Percentiles rank a stretch among this genome's conserved stretches.
phyloP scores from a whole-genome alignment of 2,888 invertebrate species.

The Pherbina coryleti region DNA sequence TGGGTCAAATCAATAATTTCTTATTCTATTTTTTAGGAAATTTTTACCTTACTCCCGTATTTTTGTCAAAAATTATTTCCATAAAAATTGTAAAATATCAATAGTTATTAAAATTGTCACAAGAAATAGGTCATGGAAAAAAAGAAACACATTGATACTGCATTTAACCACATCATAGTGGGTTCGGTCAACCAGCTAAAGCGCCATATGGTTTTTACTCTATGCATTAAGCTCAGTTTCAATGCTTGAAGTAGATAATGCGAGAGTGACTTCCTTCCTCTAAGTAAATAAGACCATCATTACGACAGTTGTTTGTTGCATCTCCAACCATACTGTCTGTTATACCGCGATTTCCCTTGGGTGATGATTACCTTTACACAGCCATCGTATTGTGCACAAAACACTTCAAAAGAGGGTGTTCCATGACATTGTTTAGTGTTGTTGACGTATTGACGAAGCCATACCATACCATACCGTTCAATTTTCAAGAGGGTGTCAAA shows the following conservation, averaged over 20 bases:
- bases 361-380: constrained; percentile 26
- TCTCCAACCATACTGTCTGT: constrained; percentile 28
- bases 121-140: no score
- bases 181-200: background rate
- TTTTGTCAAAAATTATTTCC: no score
- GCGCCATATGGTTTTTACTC: constrained; percentile 4
- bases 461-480: constrained; percentile 6
- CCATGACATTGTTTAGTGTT: background rate
- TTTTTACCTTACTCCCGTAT: no score
- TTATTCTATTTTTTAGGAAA: no score
- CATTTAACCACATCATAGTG: background rate
- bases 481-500: constrained; percentile 46
- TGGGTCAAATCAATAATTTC: no score
- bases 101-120: no score
- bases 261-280: constrained; percentile 33
- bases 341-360: constrained; percentile 51
- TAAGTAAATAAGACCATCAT: constrained; percentile 54
- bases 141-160: no score
- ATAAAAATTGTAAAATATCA: no score
- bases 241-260: background rate
- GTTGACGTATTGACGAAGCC: background rate
- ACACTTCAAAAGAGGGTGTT: constrained; percentile 9
- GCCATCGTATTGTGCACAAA: background rate
- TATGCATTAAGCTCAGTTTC: background rate
- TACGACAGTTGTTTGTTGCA: constrained; percentile 58